phyloP scores from a whole-genome alignment of 2,888 invertebrate species.

The Cheilosia grossa region DNA sequence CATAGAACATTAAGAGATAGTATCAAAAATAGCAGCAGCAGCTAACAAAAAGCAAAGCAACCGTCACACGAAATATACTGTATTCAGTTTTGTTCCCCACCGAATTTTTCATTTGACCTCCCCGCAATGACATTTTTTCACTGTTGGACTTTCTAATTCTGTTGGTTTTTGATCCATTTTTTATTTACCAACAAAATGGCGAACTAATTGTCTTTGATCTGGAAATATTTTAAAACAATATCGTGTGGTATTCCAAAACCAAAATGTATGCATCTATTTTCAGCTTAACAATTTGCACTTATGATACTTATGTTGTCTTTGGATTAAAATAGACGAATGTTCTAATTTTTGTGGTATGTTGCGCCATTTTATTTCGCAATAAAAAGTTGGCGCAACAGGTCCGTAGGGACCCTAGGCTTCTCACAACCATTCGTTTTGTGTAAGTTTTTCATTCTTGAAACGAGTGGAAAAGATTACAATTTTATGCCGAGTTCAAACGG shows the following conservation, averaged over 20 bases:
- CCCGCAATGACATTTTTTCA: conserved; percentile 59
- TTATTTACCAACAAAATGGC: conserved; percentile 29
- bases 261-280: conserved; percentile 44
- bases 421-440: too few species aligned
- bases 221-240: conserved; percentile 55
- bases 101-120: conserved; percentile 64
- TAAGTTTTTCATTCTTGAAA: too few species aligned
- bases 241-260: conserved; percentile 33
- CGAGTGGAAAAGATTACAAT: too few species aligned
- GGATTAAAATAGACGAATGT: conserved; percentile 35
- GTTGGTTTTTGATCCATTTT: conserved; percentile 12
- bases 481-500: too few species aligned
- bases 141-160: conserved; percentile 25
- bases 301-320: background rate
- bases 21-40: conserved; percentile 58
- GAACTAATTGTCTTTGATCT: conserved; percentile 35
- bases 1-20: conserved; percentile 48
- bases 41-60: conserved; percentile 26
- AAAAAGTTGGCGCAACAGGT: too few species aligned
- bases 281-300: conserved; percentile 41
- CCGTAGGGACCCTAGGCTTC: too few species aligned
- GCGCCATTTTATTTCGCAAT: background rate
- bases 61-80: background rate
- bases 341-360: background rate
- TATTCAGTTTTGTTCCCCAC: conserved; percentile 30